Conservation (phyloP, 2,113 vertebrate species). For the Panthera tigris region DNA sequence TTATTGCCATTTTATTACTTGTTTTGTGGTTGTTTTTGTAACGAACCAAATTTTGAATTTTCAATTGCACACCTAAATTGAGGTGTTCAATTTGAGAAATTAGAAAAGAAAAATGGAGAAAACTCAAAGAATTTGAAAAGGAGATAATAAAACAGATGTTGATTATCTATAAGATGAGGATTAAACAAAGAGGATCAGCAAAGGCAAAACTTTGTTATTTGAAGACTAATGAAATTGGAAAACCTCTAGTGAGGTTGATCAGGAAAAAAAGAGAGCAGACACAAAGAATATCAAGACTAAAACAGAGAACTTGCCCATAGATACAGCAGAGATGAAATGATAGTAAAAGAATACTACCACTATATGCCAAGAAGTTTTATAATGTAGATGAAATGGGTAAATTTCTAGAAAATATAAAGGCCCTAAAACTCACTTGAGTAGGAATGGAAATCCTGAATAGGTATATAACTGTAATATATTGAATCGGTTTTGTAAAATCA, state of each 20-base stretch:
- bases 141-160: neutral
- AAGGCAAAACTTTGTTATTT: neutral
- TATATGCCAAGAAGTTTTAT: neutral
- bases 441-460: neutral
- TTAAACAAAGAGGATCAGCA: neutral
- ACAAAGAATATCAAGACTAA: neutral
- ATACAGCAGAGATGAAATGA: neutral
- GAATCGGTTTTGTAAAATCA: neutral
- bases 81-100: neutral
- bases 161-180: neutral
- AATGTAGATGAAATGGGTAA: neutral
- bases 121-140: neutral
- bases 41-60: neutral
- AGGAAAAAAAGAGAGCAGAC: neutral
- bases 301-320: neutral
- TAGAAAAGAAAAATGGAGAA: neutral
- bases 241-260: neutral
- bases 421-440: neutral
- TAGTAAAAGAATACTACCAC: neutral
- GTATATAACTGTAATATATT: neutral
- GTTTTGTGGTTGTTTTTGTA: neutral
- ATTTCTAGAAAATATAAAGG: neutral
- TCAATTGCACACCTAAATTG: neutral
- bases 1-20: neutral
- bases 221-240: neutral